Evolutionary conservation across 2,888 invertebrate species (phyloP).

Genomic region (Orgyia antiqua): DNA sequence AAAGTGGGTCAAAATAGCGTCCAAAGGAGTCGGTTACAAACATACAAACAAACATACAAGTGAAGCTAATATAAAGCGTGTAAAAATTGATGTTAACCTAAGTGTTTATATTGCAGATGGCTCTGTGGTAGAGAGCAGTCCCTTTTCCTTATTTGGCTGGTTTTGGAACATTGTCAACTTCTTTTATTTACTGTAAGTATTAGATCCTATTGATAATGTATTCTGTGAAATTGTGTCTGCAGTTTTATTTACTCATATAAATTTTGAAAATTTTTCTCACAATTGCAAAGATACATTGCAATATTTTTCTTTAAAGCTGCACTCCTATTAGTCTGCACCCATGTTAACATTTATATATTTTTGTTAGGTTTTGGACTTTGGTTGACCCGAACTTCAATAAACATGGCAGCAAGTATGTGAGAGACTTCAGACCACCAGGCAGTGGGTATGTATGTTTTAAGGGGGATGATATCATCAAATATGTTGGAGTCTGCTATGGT

Average conservation of each 20-base stretch:
- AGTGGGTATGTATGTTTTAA: constrained; percentile 50
- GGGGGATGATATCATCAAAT: too few species aligned
- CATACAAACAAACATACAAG: too few species aligned
- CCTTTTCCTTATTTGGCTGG: constrained; percentile 68
- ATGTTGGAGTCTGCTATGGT: background rate
- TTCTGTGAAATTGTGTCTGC: background rate
- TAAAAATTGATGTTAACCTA: constrained; percentile 3
- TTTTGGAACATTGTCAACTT: constrained; percentile 77
- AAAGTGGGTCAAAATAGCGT: too few species aligned
- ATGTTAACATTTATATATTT: too few species aligned
- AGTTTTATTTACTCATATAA: background rate
- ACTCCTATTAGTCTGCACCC: too few species aligned
- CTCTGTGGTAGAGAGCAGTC: constrained; percentile 60
- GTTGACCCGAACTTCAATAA: constrained; percentile 59
- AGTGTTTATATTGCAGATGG: constrained; percentile 63
- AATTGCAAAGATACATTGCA: background rate
- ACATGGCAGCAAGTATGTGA: constrained; percentile 60
- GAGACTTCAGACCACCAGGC: constrained; percentile 63
- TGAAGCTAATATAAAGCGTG: too few species aligned
- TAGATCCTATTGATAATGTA: background rate
- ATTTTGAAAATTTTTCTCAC: background rate
- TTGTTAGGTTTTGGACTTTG: constrained; percentile 52
- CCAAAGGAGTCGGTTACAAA: too few species aligned
- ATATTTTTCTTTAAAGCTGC: too few species aligned
- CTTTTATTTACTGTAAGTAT: constrained; percentile 75